Conservation (phyloP, 2,797 vertebrate genomes). For the Poecilia gillii region DNA sequence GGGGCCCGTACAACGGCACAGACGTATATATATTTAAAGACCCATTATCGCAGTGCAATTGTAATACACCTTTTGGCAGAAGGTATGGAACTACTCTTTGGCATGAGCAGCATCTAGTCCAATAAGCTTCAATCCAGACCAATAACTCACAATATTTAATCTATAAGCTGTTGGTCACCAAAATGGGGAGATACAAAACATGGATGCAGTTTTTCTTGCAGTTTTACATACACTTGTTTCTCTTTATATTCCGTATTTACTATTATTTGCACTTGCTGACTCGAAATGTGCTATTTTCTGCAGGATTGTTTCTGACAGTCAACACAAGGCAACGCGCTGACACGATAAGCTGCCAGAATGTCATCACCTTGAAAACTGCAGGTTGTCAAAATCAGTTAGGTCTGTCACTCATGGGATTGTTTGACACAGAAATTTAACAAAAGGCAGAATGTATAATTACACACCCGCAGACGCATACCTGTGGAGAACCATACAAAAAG, state of each 20-base stretch:
- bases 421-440: constrained; percentile 13
- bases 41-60: constrained; percentile 69
- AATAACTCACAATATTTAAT: constrained; percentile 23
- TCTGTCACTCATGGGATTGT: constrained; percentile 17
- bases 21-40: constrained; percentile 75
- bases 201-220: neutral
- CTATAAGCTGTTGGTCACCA: constrained; percentile 33
- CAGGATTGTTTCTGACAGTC: constrained; percentile 2
- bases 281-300: constrained; percentile 10
- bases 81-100: constrained; percentile 51
- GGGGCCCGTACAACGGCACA: constrained; percentile 59
- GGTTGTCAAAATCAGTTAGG: constrained; percentile 31
- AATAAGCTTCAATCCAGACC: constrained; percentile 53
- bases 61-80: constrained; percentile 57
- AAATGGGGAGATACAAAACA: neutral
- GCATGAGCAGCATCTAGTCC: constrained; percentile 47
- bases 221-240: constrained; percentile 7
- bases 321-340: constrained; percentile 5
- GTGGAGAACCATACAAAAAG: neutral
- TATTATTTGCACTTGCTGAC: neutral
- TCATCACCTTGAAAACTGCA: constrained; percentile 31
- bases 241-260: neutral
- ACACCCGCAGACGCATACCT: constrained; percentile 11
- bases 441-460: constrained; percentile 16
- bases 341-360: constrained; percentile 23